A percentile compares a stretch with the other conserved stretches of the same genome.
phyloP scores from a whole-genome alignment of 2,888 invertebrate species.

The Drosophila gaucha region DNA sequence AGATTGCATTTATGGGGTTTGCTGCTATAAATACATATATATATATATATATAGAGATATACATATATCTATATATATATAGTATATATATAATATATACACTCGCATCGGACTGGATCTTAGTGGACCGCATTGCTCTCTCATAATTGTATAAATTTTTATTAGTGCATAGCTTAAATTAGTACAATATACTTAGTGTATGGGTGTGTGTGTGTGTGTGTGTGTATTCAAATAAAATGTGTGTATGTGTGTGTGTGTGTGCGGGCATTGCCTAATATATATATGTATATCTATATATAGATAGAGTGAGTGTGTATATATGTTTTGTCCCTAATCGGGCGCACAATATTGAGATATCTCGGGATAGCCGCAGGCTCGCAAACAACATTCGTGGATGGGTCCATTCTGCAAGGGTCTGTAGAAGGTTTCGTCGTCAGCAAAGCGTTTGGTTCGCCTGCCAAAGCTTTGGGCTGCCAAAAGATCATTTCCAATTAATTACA shows the following conservation, averaged over 20 bases:
- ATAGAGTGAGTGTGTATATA: not conserved
- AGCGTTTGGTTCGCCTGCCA: constrained; percentile 67
- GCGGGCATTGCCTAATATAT: constrained; percentile 13
- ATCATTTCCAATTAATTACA: not conserved
- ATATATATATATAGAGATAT: not conserved
- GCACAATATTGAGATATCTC: constrained; percentile 81
- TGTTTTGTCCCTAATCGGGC: constrained; percentile 22
- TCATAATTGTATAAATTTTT: constrained; percentile 64
- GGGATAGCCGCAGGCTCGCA: constrained; percentile 73
- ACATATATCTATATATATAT: constrained; percentile 1
- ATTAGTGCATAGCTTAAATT: constrained; percentile 71
- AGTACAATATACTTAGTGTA: constrained; percentile 60
- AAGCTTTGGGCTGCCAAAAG: constrained; percentile 42
- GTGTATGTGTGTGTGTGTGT: constrained; percentile 6
- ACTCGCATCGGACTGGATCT: constrained; percentile 3
- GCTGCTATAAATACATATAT: constrained; percentile 15
- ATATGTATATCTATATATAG: not conserved
- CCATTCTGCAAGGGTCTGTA: constrained; percentile 71
- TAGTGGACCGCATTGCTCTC: constrained; percentile 18
- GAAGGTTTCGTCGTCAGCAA: constrained; percentile 52
- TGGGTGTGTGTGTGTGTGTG: constrained; percentile 13
- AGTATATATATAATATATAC: not conserved
- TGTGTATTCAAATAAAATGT: constrained; percentile 5
- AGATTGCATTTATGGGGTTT: constrained; percentile 38
- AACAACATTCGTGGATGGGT: constrained; percentile 81